These are phyloP conservation scores for Asarcornis scutulata DNA, from an alignment of 2,113 vertebrate species.

Conservation along the genomic window DNA sequence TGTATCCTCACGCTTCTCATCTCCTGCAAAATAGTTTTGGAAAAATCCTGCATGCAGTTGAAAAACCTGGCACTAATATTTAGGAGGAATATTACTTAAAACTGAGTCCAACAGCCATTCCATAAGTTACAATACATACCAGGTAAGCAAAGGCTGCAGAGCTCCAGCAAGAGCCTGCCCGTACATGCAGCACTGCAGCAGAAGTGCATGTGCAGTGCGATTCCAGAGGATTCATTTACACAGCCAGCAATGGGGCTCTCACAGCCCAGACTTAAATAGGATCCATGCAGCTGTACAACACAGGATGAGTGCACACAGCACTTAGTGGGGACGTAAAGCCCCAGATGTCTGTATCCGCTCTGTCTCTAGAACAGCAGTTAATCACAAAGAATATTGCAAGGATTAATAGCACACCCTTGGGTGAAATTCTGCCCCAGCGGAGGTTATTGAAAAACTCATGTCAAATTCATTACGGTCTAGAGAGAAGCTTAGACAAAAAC, in stretches of 20 bases:
- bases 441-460: background rate
- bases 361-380: background rate
- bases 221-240: background rate
- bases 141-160: background rate
- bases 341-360: background rate
- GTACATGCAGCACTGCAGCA: background rate
- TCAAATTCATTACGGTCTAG: background rate
- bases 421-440: background rate
- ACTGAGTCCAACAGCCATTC: background rate
- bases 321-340: background rate
- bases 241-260: background rate
- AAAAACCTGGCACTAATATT: background rate
- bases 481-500: background rate
- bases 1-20: background rate
- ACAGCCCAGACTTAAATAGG: background rate
- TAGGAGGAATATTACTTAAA: background rate
- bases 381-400: background rate
- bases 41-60: background rate
- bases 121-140: fast-evolving
- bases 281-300: background rate
- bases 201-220: background rate
- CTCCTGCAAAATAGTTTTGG: background rate
- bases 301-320: background rate
- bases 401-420: background rate
- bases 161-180: background rate